Percentiles rank a stretch among this genome's conserved stretches.
These are phyloP conservation scores for Agrochola litura DNA, from an alignment of 2,888 invertebrate genomes.

Conservation along the genomic window DNA sequence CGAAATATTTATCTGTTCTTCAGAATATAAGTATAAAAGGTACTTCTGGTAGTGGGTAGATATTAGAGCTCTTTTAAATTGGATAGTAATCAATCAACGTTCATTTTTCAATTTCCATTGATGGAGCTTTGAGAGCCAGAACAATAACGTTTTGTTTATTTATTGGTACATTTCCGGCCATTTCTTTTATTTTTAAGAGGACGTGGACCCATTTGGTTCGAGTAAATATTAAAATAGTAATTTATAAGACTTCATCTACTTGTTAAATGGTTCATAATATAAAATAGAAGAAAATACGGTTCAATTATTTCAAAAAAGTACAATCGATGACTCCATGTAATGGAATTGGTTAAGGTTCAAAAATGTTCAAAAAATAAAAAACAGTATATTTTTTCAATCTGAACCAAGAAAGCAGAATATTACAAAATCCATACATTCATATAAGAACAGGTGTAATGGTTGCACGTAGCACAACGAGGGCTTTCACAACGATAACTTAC, in stretches of 20 bases:
- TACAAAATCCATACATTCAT: constrained; percentile 49
- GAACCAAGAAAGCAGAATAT: constrained; percentile 15
- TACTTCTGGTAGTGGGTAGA: neutral
- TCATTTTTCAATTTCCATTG: constrained; percentile 57
- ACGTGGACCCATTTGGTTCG: neutral
- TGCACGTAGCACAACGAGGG: constrained; percentile 45
- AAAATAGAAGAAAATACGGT: neutral
- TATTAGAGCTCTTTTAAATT: constrained; percentile 50
- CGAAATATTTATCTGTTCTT: neutral
- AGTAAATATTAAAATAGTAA: constrained; percentile 18
- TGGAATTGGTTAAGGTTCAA: neutral
- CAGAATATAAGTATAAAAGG: neutral
- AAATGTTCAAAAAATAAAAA: neutral
- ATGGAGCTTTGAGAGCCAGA: constrained; percentile 39
- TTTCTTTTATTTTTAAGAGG: constrained; percentile 17
- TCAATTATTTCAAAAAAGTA: neutral
- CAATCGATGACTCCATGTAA: neutral
- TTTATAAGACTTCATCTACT: neutral
- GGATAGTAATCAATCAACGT: constrained; percentile 55
- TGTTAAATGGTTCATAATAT: neutral
- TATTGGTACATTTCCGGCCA: constrained; percentile 30
- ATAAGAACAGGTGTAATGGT: constrained; percentile 52
- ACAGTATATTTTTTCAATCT: constrained; percentile 10
- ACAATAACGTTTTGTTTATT: constrained; percentile 51
- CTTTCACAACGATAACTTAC: constrained; percentile 55